Percentiles rank a stretch among this genome's conserved stretches.
Evolutionary conservation across 2,113 vertebrate species (phyloP).

Genomic region (Platysteira castanea): DNA sequence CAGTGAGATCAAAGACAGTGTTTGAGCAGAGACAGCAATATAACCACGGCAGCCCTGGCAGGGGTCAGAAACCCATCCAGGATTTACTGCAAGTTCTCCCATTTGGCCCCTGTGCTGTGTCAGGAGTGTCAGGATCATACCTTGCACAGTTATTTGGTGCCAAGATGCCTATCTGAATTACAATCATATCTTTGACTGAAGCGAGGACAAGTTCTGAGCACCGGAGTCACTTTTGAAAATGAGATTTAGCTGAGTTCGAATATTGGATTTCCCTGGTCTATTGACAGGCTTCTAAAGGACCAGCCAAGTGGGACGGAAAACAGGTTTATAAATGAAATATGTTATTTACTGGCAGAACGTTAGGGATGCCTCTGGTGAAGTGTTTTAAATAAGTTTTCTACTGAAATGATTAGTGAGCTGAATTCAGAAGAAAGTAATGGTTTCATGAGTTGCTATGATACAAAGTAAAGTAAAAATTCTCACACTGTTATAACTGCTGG

Average conservation of each 20-base stretch:
- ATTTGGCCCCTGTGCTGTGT: neutral
- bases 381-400: conserved; percentile 27
- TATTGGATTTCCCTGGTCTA: conserved; percentile 35
- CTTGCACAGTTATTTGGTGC: neutral
- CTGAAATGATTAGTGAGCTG: neutral
- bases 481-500: neutral
- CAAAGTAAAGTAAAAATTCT: conserved; percentile 29
- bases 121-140: neutral
- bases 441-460: conserved; percentile 51
- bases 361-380: neutral
- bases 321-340: conserved; percentile 32
- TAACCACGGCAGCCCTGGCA: neutral
- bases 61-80: neutral
- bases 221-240: conserved; percentile 21
- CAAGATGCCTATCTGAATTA: neutral
- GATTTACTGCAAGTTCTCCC: neutral
- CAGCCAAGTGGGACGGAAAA: neutral
- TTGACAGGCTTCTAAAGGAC: conserved; percentile 12
- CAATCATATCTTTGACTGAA: neutral
- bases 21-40: neutral
- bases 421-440: conserved; percentile 1
- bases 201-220: conserved; percentile 1
- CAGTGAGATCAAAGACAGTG: accelerated
- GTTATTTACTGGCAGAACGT: neutral
- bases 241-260: neutral